Conservation (phyloP, 2,888 invertebrate species). For the Andrena chrysosceles region DNA sequence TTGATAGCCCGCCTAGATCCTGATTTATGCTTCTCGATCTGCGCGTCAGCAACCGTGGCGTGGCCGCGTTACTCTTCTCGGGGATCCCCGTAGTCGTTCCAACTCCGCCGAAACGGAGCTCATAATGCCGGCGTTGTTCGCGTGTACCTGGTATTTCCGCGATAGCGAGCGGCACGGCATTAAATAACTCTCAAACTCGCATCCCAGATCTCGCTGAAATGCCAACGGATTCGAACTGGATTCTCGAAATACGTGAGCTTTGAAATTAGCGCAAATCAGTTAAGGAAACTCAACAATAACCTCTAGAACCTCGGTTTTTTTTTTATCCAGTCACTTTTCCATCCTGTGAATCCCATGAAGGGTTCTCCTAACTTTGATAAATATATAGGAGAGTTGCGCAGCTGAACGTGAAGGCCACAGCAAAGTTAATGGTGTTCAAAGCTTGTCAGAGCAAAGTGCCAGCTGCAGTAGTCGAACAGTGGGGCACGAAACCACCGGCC, state of each 20-base stretch:
- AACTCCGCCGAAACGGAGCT: neutral
- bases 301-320: too few relatives aligned
- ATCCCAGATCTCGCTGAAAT: neutral
- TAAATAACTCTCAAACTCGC: too few relatives aligned
- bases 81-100: conserved; percentile 27
- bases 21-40: conserved; percentile 74
- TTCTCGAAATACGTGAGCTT: neutral
- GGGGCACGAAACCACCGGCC: neutral
- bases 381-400: too few relatives aligned
- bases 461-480: neutral
- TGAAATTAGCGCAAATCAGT: too few relatives aligned
- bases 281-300: too few relatives aligned
- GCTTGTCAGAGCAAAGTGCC: too few relatives aligned
- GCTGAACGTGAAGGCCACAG: too few relatives aligned
- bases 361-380: too few relatives aligned
- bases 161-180: neutral
- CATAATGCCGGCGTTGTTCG: conserved; percentile 29
- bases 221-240: neutral
- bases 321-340: too few relatives aligned
- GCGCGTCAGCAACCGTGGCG: conserved; percentile 51
- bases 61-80: conserved; percentile 9
- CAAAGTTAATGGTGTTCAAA: too few relatives aligned
- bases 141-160: neutral
- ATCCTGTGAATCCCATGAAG: too few relatives aligned
- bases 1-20: conserved; percentile 69